Base-by-base conservation (phyloP, 1,140 invertebrate species). In the Subanguina moxae region DNA sequence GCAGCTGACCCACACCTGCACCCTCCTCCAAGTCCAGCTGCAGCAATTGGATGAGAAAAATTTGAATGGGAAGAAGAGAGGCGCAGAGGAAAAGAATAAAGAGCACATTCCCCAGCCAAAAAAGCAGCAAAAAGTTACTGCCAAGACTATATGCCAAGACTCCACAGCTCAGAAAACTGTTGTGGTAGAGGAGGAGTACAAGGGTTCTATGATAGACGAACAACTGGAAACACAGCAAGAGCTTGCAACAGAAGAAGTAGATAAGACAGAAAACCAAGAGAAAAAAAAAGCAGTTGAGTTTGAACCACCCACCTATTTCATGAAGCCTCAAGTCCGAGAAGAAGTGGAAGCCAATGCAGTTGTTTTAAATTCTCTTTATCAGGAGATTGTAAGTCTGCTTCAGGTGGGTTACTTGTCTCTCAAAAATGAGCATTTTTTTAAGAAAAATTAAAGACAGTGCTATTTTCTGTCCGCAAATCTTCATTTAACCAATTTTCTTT, bases 21-120 rank as follows among this genome's bases (percentile, higher is more conserved):
- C 74, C 9, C 43, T 82, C 43, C 56, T 82, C 8, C 78, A 80
- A 66, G 61, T 80, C 5, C 78, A 80, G 27, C 46, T 80, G 48
- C 74, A 80, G 46, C 59, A 68, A 61, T 66, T 63, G 45, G 48
- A 46, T 25, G 73, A 68, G 27, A 45, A 30, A 1, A 32, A 45
- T 13, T 43, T 19, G 1, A 30, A 64, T 58, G 27, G 32, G 28
- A 61, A 61, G n/a, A 8, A 13, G 19, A 61, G 27, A n/a, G 27
- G 13, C n/a, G 3, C 13, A 61, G 38, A n/a, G 3, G n/a, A 8
- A 5, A 3, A 25, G 27, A 1, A 61, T 43, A 21, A 61, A 25
- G 17, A 57, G 57, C 23, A 23, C 13, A 9, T 19, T 11, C 11
- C 63, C 25, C n/a, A 62, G 62, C 19, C 64, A 57, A 38, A 57